Evolutionary conservation across 2,113 vertebrate genomes (phyloP), one percentile per base, ranked within the genome.

Genomic region (Ceyx cyanopectus): DNA sequence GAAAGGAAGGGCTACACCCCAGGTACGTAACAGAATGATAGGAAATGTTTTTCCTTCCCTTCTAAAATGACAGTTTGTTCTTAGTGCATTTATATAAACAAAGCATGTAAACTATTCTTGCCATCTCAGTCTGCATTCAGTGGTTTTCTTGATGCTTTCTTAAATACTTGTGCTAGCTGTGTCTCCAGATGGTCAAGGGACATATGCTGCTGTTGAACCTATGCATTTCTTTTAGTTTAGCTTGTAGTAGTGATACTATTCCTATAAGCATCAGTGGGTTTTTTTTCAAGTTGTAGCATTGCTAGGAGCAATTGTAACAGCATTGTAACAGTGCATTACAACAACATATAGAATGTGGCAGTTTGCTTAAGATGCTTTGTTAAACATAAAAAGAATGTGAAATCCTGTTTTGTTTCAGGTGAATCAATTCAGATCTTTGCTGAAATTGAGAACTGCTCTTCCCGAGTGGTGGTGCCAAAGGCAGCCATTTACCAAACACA

Each of bases 371-470:
- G 7, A n/a, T 81, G 10, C 27, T 8, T 43, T 88, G 5, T 45
- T 45, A 80, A 68, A 54, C 32, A 3, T 0, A n/a, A 34, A 32
- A 16, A 29, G 37, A 65, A 62, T 12, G 6, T 22, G 37, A 81
- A 82, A 40, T 89, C 40, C 9, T 74, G 14, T 63, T 92, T 75
- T 40, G 5, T 80, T 97, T 43, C 85, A 99, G 99, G 99, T 98
- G 99, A 99, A 98, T 99, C 99, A 77, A 99, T 99, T 98, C 99
- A 99, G 97, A 99, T 99, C 96, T 99, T 99, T 82, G 99, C 99
- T 21, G 99, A 99, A 97, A 99, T 99, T 89, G 99, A 99, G 97
- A 99, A 99, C 85, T 99, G 99, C 97, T 99, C 99, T 72, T 99
- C 99, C 92, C 98, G 99, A 90, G 97, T 99, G 98, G 99, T 99